Evolutionary conservation across 2,797 vertebrate genomes (phyloP).

Genomic region (Ibycter americanus): DNA sequence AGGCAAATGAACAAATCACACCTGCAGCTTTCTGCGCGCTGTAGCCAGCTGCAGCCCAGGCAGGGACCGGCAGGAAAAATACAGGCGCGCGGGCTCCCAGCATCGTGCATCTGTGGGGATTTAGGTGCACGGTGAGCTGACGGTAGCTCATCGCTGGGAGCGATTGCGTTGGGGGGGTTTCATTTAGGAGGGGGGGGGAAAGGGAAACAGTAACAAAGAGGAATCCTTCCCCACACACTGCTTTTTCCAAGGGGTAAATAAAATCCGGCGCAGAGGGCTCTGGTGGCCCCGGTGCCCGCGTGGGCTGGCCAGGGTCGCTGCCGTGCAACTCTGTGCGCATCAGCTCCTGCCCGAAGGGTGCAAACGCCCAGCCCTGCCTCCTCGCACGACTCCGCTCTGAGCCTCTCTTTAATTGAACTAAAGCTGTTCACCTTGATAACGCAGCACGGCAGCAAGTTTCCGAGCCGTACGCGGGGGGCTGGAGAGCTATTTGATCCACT

Average conservation of each 20-base stretch:
- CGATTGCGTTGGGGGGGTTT: not conserved
- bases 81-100: not conserved
- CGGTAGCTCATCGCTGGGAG: not conserved
- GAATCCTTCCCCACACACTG: not conserved
- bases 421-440: slow-evolving; percentile 61
- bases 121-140: not conserved
- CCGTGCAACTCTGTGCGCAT: not conserved
- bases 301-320: not conserved
- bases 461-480: slow-evolving; percentile 7
- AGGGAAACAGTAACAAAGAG: not conserved
- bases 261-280: not conserved
- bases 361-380: slow-evolving; percentile 28
- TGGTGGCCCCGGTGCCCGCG: not conserved
- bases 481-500: slow-evolving; percentile 60
- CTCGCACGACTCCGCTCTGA: not conserved
- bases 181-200: not conserved
- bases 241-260: not conserved
- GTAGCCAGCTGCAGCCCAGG: slow-evolving; percentile 59
- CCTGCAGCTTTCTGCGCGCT: slow-evolving; percentile 54
- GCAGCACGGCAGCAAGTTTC: slow-evolving; percentile 44
- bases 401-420: slow-evolving; percentile 34
- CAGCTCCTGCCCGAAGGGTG: slow-evolving; percentile 9
- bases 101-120: slow-evolving; percentile 9
- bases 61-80: slow-evolving; percentile 31
- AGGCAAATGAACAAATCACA: slow-evolving; percentile 52